Conservation (phyloP, 1,140 invertebrate species). For the Apis laboriosa region DNA sequence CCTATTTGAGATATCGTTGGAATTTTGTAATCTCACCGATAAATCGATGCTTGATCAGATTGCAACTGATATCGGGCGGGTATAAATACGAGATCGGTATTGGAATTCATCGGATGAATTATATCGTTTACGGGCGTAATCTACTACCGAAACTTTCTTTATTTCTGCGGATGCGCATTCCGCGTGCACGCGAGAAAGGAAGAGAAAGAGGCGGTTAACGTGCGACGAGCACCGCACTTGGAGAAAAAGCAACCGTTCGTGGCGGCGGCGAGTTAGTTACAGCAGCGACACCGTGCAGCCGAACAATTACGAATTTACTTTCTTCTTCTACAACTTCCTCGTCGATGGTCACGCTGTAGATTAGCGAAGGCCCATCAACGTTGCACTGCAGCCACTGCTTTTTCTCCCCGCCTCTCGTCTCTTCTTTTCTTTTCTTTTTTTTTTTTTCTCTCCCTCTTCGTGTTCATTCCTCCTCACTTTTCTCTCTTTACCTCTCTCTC, state of each 20-base stretch:
- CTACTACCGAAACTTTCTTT: slow-evolving; percentile 56
- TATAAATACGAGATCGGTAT: background rate
- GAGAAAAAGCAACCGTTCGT: slow-evolving; percentile 42
- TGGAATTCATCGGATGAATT: background rate
- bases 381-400: background rate
- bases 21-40: background rate
- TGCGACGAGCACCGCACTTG: slow-evolving; percentile 36
- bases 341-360: slow-evolving; percentile 43
- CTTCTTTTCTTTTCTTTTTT: background rate
- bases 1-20: too few relatives aligned
- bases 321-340: slow-evolving; percentile 57
- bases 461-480: background rate
- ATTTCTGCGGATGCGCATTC: slow-evolving; percentile 51
- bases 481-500: background rate
- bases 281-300: slow-evolving; percentile 27
- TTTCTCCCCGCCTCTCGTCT: background rate
- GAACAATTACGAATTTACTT: slow-evolving; percentile 65
- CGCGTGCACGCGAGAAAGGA: slow-evolving; percentile 1
- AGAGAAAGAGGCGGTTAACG: slow-evolving; percentile 41
- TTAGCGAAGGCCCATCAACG: slow-evolving; percentile 41
- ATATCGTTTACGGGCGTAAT: background rate
- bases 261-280: slow-evolving; percentile 40
- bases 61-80: background rate
- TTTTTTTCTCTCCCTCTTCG: background rate
- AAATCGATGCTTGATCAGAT: background rate